These are phyloP conservation scores for Platycercus adscitus DNA, from an alignment of 2,113 vertebrate genomes.

Conservation along the genomic window DNA sequence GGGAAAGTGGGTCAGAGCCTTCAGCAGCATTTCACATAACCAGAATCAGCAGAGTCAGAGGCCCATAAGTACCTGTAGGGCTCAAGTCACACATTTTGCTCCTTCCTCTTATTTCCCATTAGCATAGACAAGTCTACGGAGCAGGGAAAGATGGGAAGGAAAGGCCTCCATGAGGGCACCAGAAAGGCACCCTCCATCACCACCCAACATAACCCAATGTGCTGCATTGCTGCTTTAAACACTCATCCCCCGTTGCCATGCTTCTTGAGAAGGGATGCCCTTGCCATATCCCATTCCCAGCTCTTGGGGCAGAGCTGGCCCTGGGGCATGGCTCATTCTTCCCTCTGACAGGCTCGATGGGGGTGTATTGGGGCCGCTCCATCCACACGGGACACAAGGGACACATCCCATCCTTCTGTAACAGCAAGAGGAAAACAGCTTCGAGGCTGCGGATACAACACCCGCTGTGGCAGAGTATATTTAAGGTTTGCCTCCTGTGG, in stretches of 20 bases:
- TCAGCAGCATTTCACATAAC: neutral
- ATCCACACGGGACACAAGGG: accelerated
- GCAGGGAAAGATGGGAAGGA: accelerated
- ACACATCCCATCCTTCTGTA: neutral
- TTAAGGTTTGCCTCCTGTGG: neutral
- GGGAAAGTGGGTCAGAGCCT: neutral
- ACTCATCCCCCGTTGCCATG: accelerated
- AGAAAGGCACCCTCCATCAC: neutral
- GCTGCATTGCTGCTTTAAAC: neutral
- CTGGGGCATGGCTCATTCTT: accelerated
- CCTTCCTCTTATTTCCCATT: accelerated
- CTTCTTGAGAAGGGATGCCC: neutral
- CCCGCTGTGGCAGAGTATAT: neutral
- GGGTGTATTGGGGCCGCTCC: accelerated
- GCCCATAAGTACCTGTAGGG: accelerated
- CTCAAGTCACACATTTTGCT: neutral
- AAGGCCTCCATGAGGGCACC: accelerated
- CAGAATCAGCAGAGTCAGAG: neutral
- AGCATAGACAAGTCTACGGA: neutral
- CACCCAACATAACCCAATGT: neutral
- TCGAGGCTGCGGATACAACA: accelerated
- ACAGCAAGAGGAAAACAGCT: neutral
- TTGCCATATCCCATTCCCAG: neutral
- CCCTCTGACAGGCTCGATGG: accelerated
- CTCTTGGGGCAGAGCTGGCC: neutral